phyloP scores from a whole-genome alignment of 2,797 vertebrate genomes.

The Karalla daura region DNA sequence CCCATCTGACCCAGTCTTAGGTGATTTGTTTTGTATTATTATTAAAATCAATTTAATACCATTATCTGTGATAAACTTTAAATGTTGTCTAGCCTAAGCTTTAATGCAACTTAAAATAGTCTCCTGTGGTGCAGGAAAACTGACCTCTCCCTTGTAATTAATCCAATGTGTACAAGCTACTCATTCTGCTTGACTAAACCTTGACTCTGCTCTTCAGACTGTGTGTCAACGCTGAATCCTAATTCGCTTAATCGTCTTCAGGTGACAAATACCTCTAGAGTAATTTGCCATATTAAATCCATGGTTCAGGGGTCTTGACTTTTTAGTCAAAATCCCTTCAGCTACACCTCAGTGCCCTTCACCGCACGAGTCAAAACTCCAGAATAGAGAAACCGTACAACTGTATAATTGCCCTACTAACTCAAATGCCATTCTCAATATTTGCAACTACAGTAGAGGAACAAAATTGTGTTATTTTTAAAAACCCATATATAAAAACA shows the following conservation, averaged over 20 bases:
- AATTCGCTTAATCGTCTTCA: conserved; percentile 72
- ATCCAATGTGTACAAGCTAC: conserved; percentile 14
- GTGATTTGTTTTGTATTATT: neutral
- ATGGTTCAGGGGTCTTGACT: conserved; percentile 54
- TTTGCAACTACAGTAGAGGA: conserved; percentile 20
- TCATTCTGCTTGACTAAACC: conserved; percentile 58
- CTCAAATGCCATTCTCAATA: conserved; percentile 44
- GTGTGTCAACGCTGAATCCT: conserved; percentile 58
- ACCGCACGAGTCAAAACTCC: conserved; percentile 56
- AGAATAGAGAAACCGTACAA: conserved; percentile 34
- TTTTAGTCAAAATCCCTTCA: conserved; percentile 62
- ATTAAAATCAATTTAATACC: neutral
- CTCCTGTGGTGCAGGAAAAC: conserved; percentile 14
- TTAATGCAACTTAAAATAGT: conserved; percentile 19
- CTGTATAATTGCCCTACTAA: conserved; percentile 30
- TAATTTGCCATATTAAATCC: conserved; percentile 73
- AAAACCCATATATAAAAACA: conserved; percentile 30
- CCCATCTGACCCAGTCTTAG: neutral
- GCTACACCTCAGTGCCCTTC: conserved; percentile 62
- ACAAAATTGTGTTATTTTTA: conserved; percentile 21
- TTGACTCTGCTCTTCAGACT: conserved; percentile 48
- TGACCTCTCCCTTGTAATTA: conserved; percentile 44
- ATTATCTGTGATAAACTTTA: neutral
- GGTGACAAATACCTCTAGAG: conserved; percentile 73
- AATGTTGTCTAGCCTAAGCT: neutral